These are phyloP conservation scores for Muntiacus muntjak DNA, from an alignment of 2,113 vertebrate species.

Conservation along the genomic window DNA sequence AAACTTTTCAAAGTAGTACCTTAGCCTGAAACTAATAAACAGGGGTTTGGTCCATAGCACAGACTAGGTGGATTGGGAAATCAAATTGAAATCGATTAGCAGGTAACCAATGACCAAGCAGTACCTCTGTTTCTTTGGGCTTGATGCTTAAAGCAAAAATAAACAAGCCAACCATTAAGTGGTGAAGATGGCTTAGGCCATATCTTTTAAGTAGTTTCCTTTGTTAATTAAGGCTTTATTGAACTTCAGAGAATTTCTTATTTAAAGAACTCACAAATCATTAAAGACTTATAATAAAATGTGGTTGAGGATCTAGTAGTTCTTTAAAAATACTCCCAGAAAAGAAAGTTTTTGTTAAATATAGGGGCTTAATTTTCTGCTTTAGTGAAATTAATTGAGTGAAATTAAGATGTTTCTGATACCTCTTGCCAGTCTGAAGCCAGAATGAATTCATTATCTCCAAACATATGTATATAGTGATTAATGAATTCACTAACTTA, in stretches of 20 bases:
- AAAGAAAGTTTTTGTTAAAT: not conserved
- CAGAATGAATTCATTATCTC: conserved; percentile 27
- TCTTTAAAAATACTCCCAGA: conserved; percentile 3
- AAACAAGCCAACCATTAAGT: not conserved
- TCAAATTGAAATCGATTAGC: not conserved
- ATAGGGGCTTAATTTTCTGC: not conserved
- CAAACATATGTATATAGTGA: not conserved
- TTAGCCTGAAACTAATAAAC: not conserved
- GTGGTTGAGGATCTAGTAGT: not conserved
- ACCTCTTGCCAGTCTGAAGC: not conserved
- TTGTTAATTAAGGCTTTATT: not conserved
- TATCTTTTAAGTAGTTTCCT: not conserved
- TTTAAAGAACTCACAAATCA: not conserved
- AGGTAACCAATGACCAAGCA: not conserved
- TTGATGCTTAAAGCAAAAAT: not conserved
- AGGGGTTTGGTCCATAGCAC: not conserved
- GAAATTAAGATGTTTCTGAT: conserved; percentile 30
- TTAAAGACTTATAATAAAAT: not conserved
- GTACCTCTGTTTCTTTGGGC: not conserved
- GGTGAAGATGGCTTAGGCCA: not conserved
- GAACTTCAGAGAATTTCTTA: conserved; percentile 26
- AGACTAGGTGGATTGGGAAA: not conserved
- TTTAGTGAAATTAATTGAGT: conserved; percentile 36
- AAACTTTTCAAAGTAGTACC: not conserved
- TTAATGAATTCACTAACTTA: not conserved